Evolutionary conservation across 2,113 vertebrate genomes (phyloP), one percentile per base, ranked within the genome.

Genomic region (Ranitomeya variabilis): DNA sequence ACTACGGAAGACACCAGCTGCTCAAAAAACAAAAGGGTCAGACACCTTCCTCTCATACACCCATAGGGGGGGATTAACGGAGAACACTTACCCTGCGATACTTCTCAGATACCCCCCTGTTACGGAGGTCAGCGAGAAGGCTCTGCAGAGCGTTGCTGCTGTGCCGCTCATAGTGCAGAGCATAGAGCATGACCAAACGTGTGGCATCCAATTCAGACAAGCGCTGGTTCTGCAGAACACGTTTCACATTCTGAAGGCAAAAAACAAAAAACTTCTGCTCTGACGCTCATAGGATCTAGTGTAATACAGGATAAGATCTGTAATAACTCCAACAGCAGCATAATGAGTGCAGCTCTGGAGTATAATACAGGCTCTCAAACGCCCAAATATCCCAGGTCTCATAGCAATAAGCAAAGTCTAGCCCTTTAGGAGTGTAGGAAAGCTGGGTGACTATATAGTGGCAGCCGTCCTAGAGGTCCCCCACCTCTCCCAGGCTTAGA

Each of bases 101-200:
- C 1, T 93, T 94, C n/a, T 98, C 98, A 0, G 95, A 93, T 59
- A 97, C 96, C 0, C 97, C 97, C 18, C 93, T 94, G 89, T 91
- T 90, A 89, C 91, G 94, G 79, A 99, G 97, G 21, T 98, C 97
- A 0, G 95, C 91, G 93, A 97, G 90, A 51, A 99, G 94, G 0
- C 94, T 93, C 0, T 96, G 93, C 3, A 99, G 95, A 91, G 95
- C 92, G 83, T 92, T 97, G 94, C 93, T 97, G 95, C 95, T 96
- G 94, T 99, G 97, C 21, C 96, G 93, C n/a, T 99, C 97, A 0
- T 99, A 99, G 86, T 95, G 96, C 80, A 99, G 94, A 0, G 98
- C 97, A 4, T 99, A 99, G 0, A 99, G 96, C 96, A 96, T 97
- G 86, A 99, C 97, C 64, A 99, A 90, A 0, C 98, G 96, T 0